Conservation (phyloP, 2,797 vertebrate species). For the Enteromius viviparus region DNA sequence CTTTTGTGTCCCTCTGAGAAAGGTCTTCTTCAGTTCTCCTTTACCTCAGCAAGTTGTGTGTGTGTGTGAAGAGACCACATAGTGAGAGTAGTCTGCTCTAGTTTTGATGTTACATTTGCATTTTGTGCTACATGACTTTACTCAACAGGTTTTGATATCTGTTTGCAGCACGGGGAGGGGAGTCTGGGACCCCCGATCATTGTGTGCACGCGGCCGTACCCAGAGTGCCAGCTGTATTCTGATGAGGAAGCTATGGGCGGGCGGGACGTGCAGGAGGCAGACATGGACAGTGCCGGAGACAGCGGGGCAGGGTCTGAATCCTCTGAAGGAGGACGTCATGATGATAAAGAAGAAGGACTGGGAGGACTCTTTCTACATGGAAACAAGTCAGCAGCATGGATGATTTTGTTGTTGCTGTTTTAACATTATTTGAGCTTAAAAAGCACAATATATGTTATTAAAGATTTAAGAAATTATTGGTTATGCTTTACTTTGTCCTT, state of each 20-base stretch:
- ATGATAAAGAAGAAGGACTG: conserved; percentile 82
- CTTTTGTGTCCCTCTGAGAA: neutral
- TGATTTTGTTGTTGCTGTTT: neutral
- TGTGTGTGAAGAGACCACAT: conserved; percentile 7
- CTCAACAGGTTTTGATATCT: neutral
- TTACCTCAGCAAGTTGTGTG: neutral
- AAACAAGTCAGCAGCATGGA: conserved; percentile 83
- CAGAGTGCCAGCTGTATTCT: conserved; percentile 78
- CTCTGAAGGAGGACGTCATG: conserved; percentile 73
- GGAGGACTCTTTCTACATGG: conserved; percentile 81
- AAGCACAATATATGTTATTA: no score
- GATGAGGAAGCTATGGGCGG: conserved; percentile 80
- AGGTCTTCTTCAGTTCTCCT: neutral
- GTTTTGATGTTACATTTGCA: neutral
- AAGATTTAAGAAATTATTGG: no score
- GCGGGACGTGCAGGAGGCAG: conserved; percentile 76
- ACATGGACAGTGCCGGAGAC: conserved; percentile 92
- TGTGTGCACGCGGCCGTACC: conserved; percentile 79
- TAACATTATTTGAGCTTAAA: conserved; percentile 1
- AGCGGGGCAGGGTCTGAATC: conserved; percentile 84
- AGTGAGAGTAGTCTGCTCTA: neutral
- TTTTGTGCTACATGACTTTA: neutral
- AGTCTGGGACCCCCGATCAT: conserved; percentile 75
- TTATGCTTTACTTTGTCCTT: no score
- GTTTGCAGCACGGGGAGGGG: conserved; percentile 77